Conservation (phyloP, 2,113 vertebrate genomes). For the Lontra canadensis region DNA sequence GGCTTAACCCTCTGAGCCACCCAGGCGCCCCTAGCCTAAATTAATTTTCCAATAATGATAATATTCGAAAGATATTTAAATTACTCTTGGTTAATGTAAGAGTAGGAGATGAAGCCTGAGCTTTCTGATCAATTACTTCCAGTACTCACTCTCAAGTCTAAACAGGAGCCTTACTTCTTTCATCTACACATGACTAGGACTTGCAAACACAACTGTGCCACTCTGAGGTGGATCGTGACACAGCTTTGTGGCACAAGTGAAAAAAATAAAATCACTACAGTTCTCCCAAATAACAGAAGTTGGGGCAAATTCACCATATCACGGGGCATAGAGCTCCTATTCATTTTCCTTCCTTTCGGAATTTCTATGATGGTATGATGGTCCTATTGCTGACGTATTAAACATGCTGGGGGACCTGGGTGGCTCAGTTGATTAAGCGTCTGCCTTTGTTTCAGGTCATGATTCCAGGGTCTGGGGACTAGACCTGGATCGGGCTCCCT, state of each 20-base stretch:
- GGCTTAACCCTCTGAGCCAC: no score
- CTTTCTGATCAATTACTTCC: background rate
- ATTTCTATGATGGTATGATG: background rate
- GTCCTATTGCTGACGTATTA: background rate
- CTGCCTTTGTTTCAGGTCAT: no score
- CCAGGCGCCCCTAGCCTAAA: background rate
- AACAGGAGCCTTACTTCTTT: background rate
- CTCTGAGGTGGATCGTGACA: background rate
- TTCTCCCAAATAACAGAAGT: background rate
- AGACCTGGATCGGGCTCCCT: no score
- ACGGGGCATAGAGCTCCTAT: background rate
- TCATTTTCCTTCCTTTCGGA: background rate
- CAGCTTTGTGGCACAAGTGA: background rate
- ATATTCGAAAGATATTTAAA: background rate
- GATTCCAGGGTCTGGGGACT: no score
- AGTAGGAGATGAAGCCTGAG: background rate
- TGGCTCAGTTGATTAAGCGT: no score
- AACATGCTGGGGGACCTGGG: background rate
- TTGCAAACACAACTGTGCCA: background rate
- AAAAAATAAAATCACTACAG: background rate
- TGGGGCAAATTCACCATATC: background rate
- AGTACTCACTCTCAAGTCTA: background rate
- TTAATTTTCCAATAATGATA: slow-evolving; percentile 17
- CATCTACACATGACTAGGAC: background rate
- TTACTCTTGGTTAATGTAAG: background rate